Conservation (phyloP, 2,113 vertebrate species). For the Pseudolaguvia tuberculata region DNA sequence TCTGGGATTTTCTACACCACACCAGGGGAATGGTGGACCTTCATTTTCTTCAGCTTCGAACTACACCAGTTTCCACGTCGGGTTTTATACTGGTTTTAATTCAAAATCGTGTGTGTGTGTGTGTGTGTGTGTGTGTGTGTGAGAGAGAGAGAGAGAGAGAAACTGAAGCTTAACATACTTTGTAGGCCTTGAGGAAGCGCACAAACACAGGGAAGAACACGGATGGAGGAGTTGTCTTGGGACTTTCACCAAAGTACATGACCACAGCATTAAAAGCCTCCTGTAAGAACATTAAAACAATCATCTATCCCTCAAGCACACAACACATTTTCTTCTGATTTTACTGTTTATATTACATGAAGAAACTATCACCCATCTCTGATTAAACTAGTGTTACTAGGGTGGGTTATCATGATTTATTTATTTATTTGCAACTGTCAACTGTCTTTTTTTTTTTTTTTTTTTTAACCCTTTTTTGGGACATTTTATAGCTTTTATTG, state of each 20-base stretch:
- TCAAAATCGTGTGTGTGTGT: background rate
- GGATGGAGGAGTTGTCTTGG: slow-evolving; percentile 90
- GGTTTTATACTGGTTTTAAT: background rate
- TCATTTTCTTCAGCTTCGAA: background rate
- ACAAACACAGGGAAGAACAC: slow-evolving; percentile 96
- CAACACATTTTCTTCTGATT: background rate
- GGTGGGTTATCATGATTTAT: too few relatives aligned
- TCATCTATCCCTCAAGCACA: too few relatives aligned
- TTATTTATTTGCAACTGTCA: too few relatives aligned
- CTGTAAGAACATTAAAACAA: slow-evolving; percentile 63
- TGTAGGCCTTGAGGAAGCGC: slow-evolving; percentile 92
- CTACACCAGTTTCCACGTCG: background rate
- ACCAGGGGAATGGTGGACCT: background rate
- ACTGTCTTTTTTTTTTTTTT: too few relatives aligned
- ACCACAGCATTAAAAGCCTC: slow-evolving; percentile 92
- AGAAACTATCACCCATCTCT: too few relatives aligned
- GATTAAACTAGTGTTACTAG: too few relatives aligned
- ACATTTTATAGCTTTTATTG: too few relatives aligned
- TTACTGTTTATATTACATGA: too few relatives aligned
- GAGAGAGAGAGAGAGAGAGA: background rate
- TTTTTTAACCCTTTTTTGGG: too few relatives aligned
- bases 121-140: background rate
- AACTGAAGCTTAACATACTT: slow-evolving; percentile 69
- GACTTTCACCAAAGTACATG: slow-evolving; percentile 90
- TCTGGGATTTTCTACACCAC: background rate